phyloP scores from a whole-genome alignment of 2,797 vertebrate genomes.

The Bucorvus abyssinicus region DNA sequence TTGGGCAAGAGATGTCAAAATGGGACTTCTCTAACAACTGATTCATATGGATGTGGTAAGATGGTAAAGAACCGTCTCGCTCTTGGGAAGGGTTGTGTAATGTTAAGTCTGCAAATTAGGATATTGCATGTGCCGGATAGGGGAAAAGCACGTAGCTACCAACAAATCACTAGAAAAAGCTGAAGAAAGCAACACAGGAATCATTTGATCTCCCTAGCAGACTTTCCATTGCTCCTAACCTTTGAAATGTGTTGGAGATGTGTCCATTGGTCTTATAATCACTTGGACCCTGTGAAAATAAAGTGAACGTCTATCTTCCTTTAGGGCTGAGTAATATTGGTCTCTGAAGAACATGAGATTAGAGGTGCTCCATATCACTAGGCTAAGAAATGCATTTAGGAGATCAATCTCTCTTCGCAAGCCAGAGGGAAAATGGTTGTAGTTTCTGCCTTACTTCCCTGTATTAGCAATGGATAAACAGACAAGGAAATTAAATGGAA shows the following conservation, averaged over 20 bases:
- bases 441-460: neutral
- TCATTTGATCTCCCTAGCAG: neutral
- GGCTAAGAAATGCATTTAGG: neutral
- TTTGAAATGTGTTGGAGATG: neutral
- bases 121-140: neutral
- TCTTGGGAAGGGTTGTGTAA: neutral
- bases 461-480: neutral
- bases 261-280: neutral
- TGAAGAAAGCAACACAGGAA: neutral
- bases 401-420: neutral
- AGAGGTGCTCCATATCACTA: neutral
- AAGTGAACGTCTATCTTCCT: neutral
- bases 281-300: neutral
- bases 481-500: neutral
- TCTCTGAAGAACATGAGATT: neutral
- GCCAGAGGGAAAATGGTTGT: neutral
- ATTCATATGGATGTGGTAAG: neutral
- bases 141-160: neutral
- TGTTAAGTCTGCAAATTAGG: neutral
- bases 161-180: neutral
- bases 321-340: neutral
- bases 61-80: neutral
- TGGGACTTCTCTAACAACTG: neutral
- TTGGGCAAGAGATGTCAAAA: neutral
- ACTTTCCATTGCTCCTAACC: neutral